Conservation (phyloP, 2,113 vertebrate genomes). For the Tor tambroides region DNA sequence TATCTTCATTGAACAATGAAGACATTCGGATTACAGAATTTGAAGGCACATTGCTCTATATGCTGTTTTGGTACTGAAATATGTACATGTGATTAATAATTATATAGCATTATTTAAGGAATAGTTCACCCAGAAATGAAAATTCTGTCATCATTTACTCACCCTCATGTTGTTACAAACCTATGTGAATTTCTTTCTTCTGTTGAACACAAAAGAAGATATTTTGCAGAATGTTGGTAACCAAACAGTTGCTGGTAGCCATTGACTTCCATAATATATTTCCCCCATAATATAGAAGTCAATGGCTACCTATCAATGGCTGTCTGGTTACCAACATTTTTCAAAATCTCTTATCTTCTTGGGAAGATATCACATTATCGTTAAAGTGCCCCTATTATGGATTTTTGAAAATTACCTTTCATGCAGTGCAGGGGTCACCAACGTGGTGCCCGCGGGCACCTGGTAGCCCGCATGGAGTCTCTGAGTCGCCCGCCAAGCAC, state of each 20-base stretch:
- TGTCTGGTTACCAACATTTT: background rate
- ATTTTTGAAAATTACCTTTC: too few relatives aligned
- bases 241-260: background rate
- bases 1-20: constrained; percentile 18
- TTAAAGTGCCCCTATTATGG: too few relatives aligned
- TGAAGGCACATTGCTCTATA: constrained; percentile 27
- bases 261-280: background rate
- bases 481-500: too few relatives aligned
- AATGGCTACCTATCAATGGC: too few relatives aligned
- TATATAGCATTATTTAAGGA: too few relatives aligned
- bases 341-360: background rate
- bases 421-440: too few relatives aligned
- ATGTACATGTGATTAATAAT: constrained; percentile 16
- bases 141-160: background rate
- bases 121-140: background rate
- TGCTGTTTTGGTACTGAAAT: background rate
- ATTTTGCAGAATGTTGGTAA: background rate
- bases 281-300: background rate
- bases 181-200: background rate
- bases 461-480: too few relatives aligned
- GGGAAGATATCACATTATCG: too few relatives aligned
- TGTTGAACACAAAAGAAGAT: background rate
- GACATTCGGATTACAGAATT: constrained; percentile 15
- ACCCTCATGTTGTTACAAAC: background rate
- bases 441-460: too few relatives aligned